Base-by-base conservation (phyloP, 2,797 vertebrate species). In the Prionace glauca region DNA sequence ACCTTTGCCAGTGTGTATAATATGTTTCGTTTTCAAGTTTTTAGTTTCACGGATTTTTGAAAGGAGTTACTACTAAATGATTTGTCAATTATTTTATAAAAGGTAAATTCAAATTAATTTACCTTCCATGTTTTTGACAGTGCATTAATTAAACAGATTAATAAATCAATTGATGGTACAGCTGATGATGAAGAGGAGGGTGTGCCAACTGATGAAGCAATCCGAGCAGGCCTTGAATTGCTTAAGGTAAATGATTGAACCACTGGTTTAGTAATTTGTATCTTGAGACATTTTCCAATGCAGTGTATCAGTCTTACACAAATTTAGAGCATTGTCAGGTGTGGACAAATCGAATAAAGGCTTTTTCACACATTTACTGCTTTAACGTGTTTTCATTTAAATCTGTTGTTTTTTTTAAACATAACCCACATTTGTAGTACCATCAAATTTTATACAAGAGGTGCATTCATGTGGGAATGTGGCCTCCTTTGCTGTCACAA, bases 131-230 rank as follows among this genome's bases (percentile, higher is more conserved):
- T 96, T 95, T 32, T 96, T 60, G 87, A 96, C 96, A 99, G 99
- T 97, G 99, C 99, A 93, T 98, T 99, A 96, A 98, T 99, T 96
- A 99, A 99, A 96, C 99, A 99, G 97, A 98, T 99, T 69, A 99
- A 99, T 97, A 99, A 99, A 96, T 99, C 99, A 45, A 99, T 99
- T 97, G 99, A 99, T 91, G 99, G 99, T 95, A 99, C 99, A 16
- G 99, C 99, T 95, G 99, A 99, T 96, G 99, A 99, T 96, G 99
- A 99, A 95, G 99, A 99, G 96, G 99, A 99, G 96, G 99, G 99
- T 5, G 99, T 99, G 88, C 98, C 98, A 95, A 99, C 99, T 94
- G 99, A 99, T 95, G 98, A 99, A 96, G 99, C 99, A 96, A 99
- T 99, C 96, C 98, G 99, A 96, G 99, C 99, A 32, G 99, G 99